Percentiles rank a stretch among this genome's conserved stretches.
These are phyloP conservation scores for Drosophila novamexicana DNA, from an alignment of 1,140 invertebrate species.

Conservation along the genomic window DNA sequence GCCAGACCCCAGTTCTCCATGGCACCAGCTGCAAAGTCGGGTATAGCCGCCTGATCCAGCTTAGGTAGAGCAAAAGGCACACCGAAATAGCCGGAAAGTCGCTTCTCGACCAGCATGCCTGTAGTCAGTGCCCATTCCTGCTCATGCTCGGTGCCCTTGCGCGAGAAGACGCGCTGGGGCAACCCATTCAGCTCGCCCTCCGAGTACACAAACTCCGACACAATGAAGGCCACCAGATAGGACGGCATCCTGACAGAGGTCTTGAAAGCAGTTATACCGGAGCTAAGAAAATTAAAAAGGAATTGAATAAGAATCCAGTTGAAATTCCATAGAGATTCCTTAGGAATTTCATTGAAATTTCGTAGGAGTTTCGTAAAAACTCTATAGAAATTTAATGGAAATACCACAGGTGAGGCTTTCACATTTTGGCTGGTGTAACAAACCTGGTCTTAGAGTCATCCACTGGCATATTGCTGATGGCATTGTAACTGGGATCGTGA, in stretches of 20 bases:
- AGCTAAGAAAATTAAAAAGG: slow-evolving; percentile 13
- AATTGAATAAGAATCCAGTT: not conserved
- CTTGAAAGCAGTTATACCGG: slow-evolving; percentile 64
- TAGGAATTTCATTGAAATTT: no score
- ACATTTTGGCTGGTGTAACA: slow-evolving; percentile 5
- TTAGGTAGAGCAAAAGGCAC: slow-evolving; percentile 72
- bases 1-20: slow-evolving; percentile 84
- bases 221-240: slow-evolving; percentile 80
- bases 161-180: slow-evolving; percentile 71
- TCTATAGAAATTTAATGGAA: not conserved
- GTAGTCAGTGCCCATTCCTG: slow-evolving; percentile 77
- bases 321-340: not conserved
- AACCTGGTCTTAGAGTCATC: slow-evolving; percentile 46
- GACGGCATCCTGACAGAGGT: slow-evolving; percentile 64
- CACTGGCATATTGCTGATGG: slow-evolving; percentile 91
- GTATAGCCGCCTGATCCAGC: slow-evolving; percentile 77
- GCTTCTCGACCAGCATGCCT: slow-evolving; percentile 69
- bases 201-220: slow-evolving; percentile 85
- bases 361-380: no score
- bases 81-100: slow-evolving; percentile 66
- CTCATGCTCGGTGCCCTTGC: slow-evolving; percentile 67
- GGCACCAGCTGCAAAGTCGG: slow-evolving; percentile 80
- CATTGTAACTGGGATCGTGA: slow-evolving; percentile 86
- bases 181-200: slow-evolving; percentile 77
- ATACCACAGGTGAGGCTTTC: no score